Base-by-base conservation (phyloP, 2,797 vertebrate genomes). In the Loris lydekkerianus region DNA sequence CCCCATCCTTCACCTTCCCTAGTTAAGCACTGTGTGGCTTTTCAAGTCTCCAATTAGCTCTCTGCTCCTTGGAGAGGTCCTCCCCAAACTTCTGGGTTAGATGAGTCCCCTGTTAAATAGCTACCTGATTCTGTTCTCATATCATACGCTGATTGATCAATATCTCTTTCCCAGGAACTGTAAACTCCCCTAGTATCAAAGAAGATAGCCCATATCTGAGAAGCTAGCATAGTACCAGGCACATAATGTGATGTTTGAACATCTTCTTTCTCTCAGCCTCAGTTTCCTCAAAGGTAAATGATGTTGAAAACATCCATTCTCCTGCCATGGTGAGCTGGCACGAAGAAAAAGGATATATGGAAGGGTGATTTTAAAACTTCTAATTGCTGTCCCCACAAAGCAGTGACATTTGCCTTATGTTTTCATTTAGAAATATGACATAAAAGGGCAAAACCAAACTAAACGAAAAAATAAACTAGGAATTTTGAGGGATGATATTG, bases 351-450 rank as follows among this genome's bases (percentile, higher is more conserved):
- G 7, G 14, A 61, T 13, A 25, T 7, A 11, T 1, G 15, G 82
- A 29, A 86, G 13, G 75, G 1, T 49, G n/a, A 72, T 37, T 83
- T 80, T 49, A 61, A 78, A 86, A 67, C 31, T 40, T 37, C 17
- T 21, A 83, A n/a, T 69, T 13, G 4, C 25, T 77, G 4, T 17
- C 18, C 7, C 90, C 18, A 86, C 0, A 53, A 40, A 40, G n/a
- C 15, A 60, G 25, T 40, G 46, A 40, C 43, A 40, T 53, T 18
- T 87, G 21, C 27, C 31, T 82, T 61, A 14, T 60, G 75, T 89
- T 77, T 53, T 84, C 70, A 90, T 84, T 92, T 85, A 49, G 49
- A 89, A 81, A 65, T 53, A 61, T 46, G n/a, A 67, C 20, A 13
- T 31, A 21, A 61, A 87, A 86, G 76, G 70, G 43, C 21, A 56